These are phyloP conservation scores for Neocrepidodera transversa DNA, from an alignment of 2,888 invertebrate genomes.

Conservation along the genomic window DNA sequence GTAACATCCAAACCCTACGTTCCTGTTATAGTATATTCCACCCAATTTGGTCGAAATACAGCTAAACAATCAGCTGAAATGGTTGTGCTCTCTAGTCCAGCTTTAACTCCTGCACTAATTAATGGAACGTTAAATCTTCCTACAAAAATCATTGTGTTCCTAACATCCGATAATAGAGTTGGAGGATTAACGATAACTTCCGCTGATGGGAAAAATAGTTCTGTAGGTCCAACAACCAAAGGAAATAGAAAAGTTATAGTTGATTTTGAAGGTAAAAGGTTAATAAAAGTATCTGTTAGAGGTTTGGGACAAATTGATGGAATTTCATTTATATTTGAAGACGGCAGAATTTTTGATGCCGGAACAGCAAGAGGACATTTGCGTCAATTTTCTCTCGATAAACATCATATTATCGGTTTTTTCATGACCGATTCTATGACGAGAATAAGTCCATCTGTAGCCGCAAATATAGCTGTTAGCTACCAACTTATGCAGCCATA, in stretches of 20 bases:
- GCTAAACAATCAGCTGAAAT: neutral
- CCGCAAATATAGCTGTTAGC: neutral
- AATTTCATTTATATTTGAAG: neutral
- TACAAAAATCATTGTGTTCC: neutral
- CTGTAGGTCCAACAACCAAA: neutral
- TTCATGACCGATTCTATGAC: neutral
- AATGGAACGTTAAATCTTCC: neutral
- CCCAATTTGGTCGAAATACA: neutral
- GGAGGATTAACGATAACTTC: neutral
- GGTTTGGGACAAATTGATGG: neutral
- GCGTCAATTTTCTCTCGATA: neutral
- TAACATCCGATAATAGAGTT: neutral
- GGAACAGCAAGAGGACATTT: neutral
- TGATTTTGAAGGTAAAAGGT: neutral
- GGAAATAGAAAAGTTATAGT: neutral
- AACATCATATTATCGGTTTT: neutral
- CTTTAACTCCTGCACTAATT: neutral
- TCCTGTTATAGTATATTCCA: neutral
- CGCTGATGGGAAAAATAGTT: neutral
- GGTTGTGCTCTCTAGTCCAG: neutral
- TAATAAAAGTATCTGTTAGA: neutral
- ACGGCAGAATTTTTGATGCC: neutral
- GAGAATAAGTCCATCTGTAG: neutral
- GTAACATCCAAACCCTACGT: neutral
- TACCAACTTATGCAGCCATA: neutral